Base-by-base conservation (phyloP, 2,113 vertebrate species). In the Cariama cristata region DNA sequence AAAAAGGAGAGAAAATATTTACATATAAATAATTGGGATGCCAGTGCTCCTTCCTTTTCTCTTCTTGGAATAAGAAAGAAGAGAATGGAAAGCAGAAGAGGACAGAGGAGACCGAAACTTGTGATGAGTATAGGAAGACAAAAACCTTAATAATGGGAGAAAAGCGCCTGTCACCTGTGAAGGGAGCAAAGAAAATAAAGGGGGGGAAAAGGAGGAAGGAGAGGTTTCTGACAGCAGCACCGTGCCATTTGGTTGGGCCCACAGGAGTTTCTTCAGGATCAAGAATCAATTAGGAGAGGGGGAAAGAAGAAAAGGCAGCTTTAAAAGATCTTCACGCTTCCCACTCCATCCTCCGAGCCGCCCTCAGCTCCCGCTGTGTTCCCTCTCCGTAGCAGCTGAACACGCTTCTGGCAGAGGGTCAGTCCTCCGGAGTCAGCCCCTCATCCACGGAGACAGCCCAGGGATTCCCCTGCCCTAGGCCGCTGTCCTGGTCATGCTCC, bases 1-100 rank as follows among this genome's bases (percentile, higher is more conserved):
- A 42, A 86, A 96, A 90, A 87, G 60, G 55, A 79, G 58, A 85
- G 59, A 72, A 92, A 95, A 97, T 92, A 95, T 95, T 97, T 95
- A 86, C 74, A 93, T 87, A 75, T 47, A 85, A 87, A 88, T 95
- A 94, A 96, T 77, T 96, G 68, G 82, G 55, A 96, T 94, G 71
- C 72, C 38, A 64, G 26, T 56, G 79, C 35, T 93, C 69, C 38
- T 50, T 84, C 53, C 71, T 80, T 82, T 84, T 75, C 50, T 68
- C 24, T 85, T 71, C 32, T 79, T 74, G 21, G 66, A 90, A 77
- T 58, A 58, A 74, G 80, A 90, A 80, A 72, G 10, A 79, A 62
- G 27, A 86, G 18, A 91, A 79, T 52, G 12, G 33, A 86, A 91
- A 92, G 35, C 50, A 84, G 55, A 88, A 76, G 33, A 84, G 22